Evolutionary conservation across 2,113 vertebrate species (phyloP).

Genomic region (Brachirus orientalis): DNA sequence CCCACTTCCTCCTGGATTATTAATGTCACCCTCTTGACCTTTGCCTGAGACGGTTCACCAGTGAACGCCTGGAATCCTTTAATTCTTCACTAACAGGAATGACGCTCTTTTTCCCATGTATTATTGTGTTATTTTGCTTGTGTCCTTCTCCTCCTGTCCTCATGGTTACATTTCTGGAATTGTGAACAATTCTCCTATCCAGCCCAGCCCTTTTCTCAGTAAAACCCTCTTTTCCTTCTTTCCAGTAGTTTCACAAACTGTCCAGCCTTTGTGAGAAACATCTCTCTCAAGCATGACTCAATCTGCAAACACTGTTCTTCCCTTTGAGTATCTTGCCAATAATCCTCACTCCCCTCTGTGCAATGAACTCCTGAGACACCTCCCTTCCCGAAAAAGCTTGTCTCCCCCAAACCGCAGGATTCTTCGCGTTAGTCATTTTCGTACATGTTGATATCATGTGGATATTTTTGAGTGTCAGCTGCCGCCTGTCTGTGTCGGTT

Average conservation of each 20-base stretch:
- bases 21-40: background rate
- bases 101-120: constrained; percentile 26
- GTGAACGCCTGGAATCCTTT: constrained; percentile 16
- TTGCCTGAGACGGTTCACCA: constrained; percentile 9
- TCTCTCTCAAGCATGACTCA: constrained; percentile 59
- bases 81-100: background rate
- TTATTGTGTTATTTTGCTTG: constrained; percentile 61
- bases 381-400: constrained; percentile 35
- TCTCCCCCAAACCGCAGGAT: constrained; percentile 26
- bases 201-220: background rate
- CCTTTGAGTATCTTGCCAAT: constrained; percentile 24
- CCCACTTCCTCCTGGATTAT: constrained; percentile 39
- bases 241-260: constrained; percentile 6
- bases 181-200: background rate
- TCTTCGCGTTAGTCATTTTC: constrained; percentile 6
- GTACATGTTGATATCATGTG: constrained; percentile 10
- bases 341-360: constrained; percentile 35
- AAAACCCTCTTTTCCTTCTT: constrained; percentile 2
- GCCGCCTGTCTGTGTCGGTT: constrained; percentile 72
- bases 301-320: constrained; percentile 18
- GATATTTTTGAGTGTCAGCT: constrained; percentile 6
- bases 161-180: background rate
- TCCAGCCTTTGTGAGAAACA: background rate
- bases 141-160: constrained; percentile 39
- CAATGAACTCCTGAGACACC: constrained; percentile 27